Evolutionary conservation across 2,888 invertebrate species (phyloP).

Genomic region (Callyntrura sp.): DNA sequence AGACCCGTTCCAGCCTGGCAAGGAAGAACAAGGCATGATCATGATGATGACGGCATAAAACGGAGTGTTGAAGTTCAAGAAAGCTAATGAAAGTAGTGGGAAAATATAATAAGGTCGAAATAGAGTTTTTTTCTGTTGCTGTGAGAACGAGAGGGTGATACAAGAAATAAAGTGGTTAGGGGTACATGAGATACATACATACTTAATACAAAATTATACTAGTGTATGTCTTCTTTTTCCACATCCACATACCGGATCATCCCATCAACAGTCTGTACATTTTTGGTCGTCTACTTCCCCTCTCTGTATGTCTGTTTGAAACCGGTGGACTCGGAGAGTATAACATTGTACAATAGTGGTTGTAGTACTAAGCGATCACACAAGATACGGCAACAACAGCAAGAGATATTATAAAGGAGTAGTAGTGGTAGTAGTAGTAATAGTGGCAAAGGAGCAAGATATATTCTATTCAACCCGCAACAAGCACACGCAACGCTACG

Average conservation of each 20-base stretch:
- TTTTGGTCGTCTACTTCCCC: slow-evolving; percentile 9
- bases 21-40: slow-evolving; percentile 18
- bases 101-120: slow-evolving; percentile 75
- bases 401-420: not conserved
- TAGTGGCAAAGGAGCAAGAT: slow-evolving; percentile 38
- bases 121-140: slow-evolving; percentile 57
- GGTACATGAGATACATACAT: slow-evolving; percentile 15
- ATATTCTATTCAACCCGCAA: slow-evolving; percentile 66
- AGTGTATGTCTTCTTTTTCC: slow-evolving; percentile 35
- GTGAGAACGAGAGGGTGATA: slow-evolving; percentile 6
- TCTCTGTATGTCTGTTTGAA: not conserved
- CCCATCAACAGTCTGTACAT: slow-evolving; percentile 70
- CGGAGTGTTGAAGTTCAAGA: slow-evolving; percentile 71
- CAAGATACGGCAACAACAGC: slow-evolving; percentile 22
- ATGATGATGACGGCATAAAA: slow-evolving; percentile 50
- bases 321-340: not conserved
- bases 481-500: slow-evolving; percentile 77
- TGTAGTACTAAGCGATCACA: not conserved
- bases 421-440: not conserved
- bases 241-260: slow-evolving; percentile 71
- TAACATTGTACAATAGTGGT: no score
- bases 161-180: slow-evolving; percentile 47
- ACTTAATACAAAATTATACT: slow-evolving; percentile 13
- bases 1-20: slow-evolving; percentile 4
- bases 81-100: slow-evolving; percentile 78